A percentile compares a stretch with the other conserved stretches of the same genome.
Conservation (phyloP, 2,888 invertebrate genomes). For the Conomelus anceps region DNA sequence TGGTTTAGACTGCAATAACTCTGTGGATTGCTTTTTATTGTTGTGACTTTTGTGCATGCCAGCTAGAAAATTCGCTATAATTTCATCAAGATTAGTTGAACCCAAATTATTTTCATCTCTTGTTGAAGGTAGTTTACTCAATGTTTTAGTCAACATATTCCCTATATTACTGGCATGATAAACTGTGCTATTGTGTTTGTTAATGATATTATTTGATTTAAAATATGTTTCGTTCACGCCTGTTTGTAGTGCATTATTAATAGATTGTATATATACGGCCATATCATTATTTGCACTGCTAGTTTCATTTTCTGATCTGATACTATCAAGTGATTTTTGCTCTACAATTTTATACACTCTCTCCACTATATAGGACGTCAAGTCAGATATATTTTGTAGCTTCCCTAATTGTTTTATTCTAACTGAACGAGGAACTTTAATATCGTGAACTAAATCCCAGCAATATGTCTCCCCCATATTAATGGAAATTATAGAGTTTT, state of each 20-base stretch:
- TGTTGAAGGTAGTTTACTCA: neutral
- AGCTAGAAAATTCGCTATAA: neutral
- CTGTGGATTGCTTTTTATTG: neutral
- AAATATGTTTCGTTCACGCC: neutral
- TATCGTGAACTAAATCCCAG: neutral
- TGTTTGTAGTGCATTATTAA: neutral
- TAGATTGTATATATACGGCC: neutral
- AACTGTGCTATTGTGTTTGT: neutral
- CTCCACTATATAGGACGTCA: neutral
- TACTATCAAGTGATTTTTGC: neutral
- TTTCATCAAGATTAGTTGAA: neutral
- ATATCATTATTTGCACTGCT: neutral
- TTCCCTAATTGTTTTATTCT: neutral
- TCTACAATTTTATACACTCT: neutral
- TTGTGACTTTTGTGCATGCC: neutral
- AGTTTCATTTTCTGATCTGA: neutral
- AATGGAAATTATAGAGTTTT: neutral
- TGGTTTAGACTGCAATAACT: neutral
- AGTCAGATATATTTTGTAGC: neutral
- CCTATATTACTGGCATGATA: conserved; percentile 1
- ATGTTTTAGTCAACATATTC: neutral
- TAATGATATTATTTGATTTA: neutral
- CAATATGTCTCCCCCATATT: neutral
- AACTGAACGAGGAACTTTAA: neutral
- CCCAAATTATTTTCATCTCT: neutral